These are phyloP conservation scores for Lasaia peninsularis DNA, from an alignment of 1,140 invertebrate genomes.

Conservation along the genomic window DNA sequence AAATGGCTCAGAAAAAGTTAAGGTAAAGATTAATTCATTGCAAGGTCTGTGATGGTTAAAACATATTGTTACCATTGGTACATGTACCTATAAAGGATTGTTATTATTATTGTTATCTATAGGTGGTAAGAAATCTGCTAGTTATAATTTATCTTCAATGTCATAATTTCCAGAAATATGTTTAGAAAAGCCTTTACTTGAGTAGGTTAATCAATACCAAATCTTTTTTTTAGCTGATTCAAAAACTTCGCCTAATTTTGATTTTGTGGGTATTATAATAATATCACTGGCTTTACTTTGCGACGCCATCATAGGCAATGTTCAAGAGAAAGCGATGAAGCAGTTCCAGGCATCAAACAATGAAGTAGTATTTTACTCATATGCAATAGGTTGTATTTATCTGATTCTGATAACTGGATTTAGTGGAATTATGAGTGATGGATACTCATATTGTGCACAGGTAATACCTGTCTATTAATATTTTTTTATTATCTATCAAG, in stretches of 20 bases:
- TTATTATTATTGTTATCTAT: no score
- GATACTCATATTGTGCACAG: constrained; percentile 86
- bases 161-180: no score
- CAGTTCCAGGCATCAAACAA: constrained; percentile 88
- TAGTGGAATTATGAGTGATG: constrained; percentile 86
- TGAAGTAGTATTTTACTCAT: constrained; percentile 96
- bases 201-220: not conserved
- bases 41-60: no score
- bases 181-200: not conserved
- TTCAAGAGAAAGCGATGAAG: constrained; percentile 97
- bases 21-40: no score
- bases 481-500: not conserved
- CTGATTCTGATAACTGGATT: constrained; percentile 86
- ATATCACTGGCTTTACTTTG: constrained; percentile 92
- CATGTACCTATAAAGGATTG: no score
- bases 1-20: no score
- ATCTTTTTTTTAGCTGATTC: constrained; percentile 86
- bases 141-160: no score
- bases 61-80: no score
- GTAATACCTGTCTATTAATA: no score
- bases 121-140: no score
- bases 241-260: constrained; percentile 92
- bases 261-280: constrained; percentile 88
- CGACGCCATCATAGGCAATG: constrained; percentile 96
- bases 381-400: constrained; percentile 92